Conservation (phyloP, 2,888 invertebrate genomes). For the Xylota sylvarum region DNA sequence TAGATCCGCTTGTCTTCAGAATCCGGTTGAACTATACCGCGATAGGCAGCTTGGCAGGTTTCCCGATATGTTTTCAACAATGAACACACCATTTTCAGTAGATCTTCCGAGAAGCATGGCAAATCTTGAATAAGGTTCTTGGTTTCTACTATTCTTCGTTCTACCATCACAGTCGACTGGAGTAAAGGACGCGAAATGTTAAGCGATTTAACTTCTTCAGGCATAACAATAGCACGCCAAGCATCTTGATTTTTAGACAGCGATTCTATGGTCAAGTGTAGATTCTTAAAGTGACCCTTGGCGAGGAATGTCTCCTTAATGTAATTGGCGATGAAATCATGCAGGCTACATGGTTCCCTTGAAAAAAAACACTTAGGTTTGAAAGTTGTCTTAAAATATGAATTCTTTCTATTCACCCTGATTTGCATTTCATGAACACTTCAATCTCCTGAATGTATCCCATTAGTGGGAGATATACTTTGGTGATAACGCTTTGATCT, state of each 20-base stretch:
- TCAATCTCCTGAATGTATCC: slow-evolving; percentile 94
- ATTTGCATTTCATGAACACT: slow-evolving; percentile 86
- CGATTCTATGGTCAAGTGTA: slow-evolving; percentile 87
- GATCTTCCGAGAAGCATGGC: slow-evolving; percentile 91
- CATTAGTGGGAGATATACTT: slow-evolving; percentile 93
- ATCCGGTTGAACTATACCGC: slow-evolving; percentile 91
- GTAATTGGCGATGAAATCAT: slow-evolving; percentile 94
- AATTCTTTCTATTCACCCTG: slow-evolving; percentile 85
- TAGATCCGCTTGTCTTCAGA: slow-evolving; percentile 92
- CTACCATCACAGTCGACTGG: slow-evolving; percentile 90
- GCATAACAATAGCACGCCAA: slow-evolving; percentile 91
- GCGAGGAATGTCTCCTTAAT: slow-evolving; percentile 94
- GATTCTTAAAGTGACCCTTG: slow-evolving; percentile 88
- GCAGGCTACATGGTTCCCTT: slow-evolving; percentile 90
- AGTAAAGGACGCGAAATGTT: slow-evolving; percentile 88
- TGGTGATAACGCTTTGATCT: slow-evolving; percentile 90
- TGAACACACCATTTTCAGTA: slow-evolving; percentile 90
- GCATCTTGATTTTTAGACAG: slow-evolving; percentile 91
- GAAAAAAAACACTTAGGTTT: slow-evolving; percentile 27
- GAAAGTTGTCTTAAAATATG: background rate
- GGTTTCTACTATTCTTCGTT: slow-evolving; percentile 87
- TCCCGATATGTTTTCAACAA: slow-evolving; percentile 90
- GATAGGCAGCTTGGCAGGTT: slow-evolving; percentile 90
- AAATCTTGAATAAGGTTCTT: slow-evolving; percentile 89
- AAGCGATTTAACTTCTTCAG: slow-evolving; percentile 88